A percentile compares a stretch with the other conserved stretches of the same genome.
Evolutionary conservation across 2,797 vertebrate species (phyloP).

Genomic region (Acanthurus leucopareius): DNA sequence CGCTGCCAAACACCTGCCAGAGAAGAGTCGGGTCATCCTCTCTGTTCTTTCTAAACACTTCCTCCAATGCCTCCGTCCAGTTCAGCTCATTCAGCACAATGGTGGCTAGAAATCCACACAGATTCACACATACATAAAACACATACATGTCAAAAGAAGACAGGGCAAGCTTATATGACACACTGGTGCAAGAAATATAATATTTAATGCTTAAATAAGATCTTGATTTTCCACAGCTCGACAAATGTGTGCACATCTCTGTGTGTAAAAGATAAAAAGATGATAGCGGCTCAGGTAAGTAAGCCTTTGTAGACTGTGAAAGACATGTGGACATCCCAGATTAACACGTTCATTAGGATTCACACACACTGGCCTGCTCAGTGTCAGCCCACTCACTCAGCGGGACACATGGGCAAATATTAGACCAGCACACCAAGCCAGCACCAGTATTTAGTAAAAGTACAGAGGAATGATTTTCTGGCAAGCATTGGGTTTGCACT

Average conservation of each 20-base stretch:
- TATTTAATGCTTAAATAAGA: neutral
- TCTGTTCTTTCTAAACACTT: conserved; percentile 94
- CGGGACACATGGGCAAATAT: conserved; percentile 46
- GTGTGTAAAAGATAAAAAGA: conserved; percentile 1
- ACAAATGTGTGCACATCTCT: neutral
- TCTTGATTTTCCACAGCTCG: neutral
- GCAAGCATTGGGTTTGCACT: conserved; percentile 3
- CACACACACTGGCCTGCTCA: conserved; percentile 37
- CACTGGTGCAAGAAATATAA: neutral
- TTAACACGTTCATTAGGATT: conserved; percentile 61
- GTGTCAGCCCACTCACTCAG: conserved; percentile 24
- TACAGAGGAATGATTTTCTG: conserved; percentile 13
- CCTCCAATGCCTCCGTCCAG: conserved; percentile 94
- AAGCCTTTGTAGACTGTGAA: conserved; percentile 12
- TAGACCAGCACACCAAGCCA: conserved; percentile 19
- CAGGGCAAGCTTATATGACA: neutral
- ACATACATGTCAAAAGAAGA: conserved; percentile 6
- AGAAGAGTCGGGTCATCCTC: conserved; percentile 94
- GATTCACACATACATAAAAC: conserved; percentile 8
- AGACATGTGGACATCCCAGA: conserved; percentile 28
- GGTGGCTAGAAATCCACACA: conserved; percentile 84
- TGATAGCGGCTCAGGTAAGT: neutral
- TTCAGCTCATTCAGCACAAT: conserved; percentile 97
- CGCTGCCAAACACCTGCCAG: conserved; percentile 98
- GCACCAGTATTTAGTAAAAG: conserved; percentile 17